Evolutionary conservation across 2,888 invertebrate genomes (phyloP).

Genomic region (Strigamia crassipes): DNA sequence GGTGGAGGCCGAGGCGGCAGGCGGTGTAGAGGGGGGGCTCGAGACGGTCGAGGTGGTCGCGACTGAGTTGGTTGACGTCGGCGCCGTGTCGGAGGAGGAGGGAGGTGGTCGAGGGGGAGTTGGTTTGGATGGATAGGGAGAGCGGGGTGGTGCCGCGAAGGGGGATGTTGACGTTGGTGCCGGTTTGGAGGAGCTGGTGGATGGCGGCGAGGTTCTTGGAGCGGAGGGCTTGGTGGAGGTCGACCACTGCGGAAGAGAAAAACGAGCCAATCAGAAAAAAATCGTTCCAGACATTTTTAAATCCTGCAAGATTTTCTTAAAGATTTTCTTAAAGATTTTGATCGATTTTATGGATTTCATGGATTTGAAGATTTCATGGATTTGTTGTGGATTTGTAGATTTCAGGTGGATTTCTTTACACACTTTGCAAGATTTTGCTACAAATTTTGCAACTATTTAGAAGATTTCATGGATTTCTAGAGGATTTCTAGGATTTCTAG

Average conservation of each 20-base stretch:
- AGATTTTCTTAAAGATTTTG: too few relatives aligned
- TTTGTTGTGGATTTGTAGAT: too few relatives aligned
- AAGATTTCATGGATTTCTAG: too few relatives aligned
- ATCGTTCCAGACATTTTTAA: too few relatives aligned
- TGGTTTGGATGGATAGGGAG: constrained; percentile 57
- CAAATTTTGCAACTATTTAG: too few relatives aligned
- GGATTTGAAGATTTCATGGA: too few relatives aligned
- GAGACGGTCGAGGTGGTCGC: constrained; percentile 56
- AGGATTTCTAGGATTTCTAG: too few relatives aligned
- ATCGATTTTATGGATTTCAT: too few relatives aligned
- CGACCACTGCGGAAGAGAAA: not conserved
- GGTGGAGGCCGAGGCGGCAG: constrained; percentile 57
- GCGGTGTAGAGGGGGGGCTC: constrained; percentile 59
- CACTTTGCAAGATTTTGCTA: too few relatives aligned
- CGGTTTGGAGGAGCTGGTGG: not conserved
- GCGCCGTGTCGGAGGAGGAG: constrained; percentile 55
- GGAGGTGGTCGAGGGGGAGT: constrained; percentile 56
- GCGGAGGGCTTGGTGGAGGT: constrained; percentile 46
- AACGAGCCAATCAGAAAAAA: too few relatives aligned
- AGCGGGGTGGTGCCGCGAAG: constrained; percentile 58
- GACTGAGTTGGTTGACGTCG: constrained; percentile 57
- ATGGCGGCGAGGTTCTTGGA: not conserved
- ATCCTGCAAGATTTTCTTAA: too few relatives aligned
- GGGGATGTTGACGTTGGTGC: constrained; percentile 56
- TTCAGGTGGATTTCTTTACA: too few relatives aligned